Percentiles rank a stretch among this genome's conserved stretches.
These are phyloP conservation scores for Lepus townsendii DNA, from an alignment of 2,797 vertebrate genomes.

Conservation along the genomic window DNA sequence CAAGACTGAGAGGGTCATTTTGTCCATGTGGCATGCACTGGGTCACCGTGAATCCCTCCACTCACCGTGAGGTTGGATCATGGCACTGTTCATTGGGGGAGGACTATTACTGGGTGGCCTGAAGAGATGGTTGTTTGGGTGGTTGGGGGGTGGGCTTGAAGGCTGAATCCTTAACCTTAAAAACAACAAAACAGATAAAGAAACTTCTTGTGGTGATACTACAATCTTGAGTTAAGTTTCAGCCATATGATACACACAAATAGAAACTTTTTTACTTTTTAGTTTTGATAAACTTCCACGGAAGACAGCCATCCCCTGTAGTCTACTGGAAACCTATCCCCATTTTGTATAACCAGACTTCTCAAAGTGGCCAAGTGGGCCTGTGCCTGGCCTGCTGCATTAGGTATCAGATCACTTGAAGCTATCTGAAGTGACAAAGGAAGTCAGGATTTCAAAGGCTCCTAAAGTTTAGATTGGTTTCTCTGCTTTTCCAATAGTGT, in stretches of 20 bases:
- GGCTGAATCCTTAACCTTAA: constrained; percentile 97
- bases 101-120: constrained; percentile 96
- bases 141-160: constrained; percentile 98
- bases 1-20: background rate
- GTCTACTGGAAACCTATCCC: background rate
- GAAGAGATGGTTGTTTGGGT: constrained; percentile 98
- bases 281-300: background rate
- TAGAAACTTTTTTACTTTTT: background rate
- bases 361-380: background rate
- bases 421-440: background rate
- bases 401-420: background rate
- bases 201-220: background rate
- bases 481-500: constrained; percentile 23
- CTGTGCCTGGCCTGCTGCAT: background rate
- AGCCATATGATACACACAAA: background rate
- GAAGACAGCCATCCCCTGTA: background rate
- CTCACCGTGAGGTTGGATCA: constrained; percentile 96
- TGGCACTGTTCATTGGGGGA: constrained; percentile 92
- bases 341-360: background rate
- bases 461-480: background rate
- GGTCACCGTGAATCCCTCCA: rapidly evolving
- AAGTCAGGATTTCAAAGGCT: background rate
- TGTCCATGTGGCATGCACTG: background rate
- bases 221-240: constrained; percentile 6
- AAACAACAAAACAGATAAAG: constrained; percentile 72